Conservation (phyloP, 2,888 invertebrate genomes). For the Boloria euphrosyne region DNA sequence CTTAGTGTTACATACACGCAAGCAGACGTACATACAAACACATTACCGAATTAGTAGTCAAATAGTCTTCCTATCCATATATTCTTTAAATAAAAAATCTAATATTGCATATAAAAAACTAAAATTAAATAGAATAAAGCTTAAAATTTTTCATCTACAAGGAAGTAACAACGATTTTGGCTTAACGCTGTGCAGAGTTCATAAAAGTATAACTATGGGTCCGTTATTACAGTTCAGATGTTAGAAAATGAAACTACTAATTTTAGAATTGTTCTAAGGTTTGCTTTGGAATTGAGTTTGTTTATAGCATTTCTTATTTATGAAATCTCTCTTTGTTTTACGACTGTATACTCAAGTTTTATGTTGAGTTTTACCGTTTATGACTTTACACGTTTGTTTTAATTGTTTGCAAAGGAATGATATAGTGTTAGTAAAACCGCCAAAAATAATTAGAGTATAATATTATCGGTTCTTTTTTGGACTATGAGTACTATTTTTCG, state of each 20-base stretch:
- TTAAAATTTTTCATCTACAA: conserved; percentile 23
- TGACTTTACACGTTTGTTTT: not conserved
- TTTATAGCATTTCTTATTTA: conserved; percentile 11
- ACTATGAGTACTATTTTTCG: no score
- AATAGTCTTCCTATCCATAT: no score
- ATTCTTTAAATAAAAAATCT: no score
- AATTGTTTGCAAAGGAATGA: not conserved
- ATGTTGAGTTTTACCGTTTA: not conserved
- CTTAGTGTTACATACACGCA: no score
- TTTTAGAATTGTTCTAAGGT: conserved; percentile 18
- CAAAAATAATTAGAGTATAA: no score
- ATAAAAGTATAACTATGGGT: conserved; percentile 28
- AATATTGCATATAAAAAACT: not conserved
- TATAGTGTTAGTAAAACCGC: not conserved
- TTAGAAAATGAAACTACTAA: conserved; percentile 23
- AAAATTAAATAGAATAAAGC: conserved; percentile 13
- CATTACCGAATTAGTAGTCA: no score
- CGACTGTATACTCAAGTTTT: conserved; percentile 14
- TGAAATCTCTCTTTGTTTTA: conserved; percentile 1
- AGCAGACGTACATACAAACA: no score
- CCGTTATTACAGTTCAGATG: conserved; percentile 32
- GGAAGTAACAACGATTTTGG: conserved; percentile 30
- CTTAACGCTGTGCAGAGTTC: conserved; percentile 30
- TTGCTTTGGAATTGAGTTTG: conserved; percentile 18
- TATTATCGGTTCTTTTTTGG: no score